Base-by-base conservation (phyloP, 53 echinoderm and acorn worm species). In the Stichopus horrens region DNA sequence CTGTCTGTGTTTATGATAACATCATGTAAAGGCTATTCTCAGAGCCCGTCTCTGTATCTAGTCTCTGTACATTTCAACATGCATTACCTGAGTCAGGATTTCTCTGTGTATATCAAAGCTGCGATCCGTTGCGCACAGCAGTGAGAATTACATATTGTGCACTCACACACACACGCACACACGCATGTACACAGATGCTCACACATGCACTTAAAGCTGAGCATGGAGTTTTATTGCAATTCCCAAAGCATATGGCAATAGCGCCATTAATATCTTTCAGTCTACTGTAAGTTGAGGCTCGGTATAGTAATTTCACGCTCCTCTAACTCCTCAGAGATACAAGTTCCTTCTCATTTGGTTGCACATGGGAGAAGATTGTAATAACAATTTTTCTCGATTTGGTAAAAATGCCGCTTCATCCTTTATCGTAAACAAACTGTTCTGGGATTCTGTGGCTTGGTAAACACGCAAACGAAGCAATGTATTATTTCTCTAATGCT, bases 251-350 rank as follows among this genome's bases (percentile, higher is more conserved):
- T 71, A 71, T 71, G 71, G 71, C n/a, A n/a, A 18, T 71, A 71
- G 71, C 71, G 71, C 71, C 71, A 71, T 71, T 71, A 71, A 71
- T 18, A 71, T 71, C 71, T n/a, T 71, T 1, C 37, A 7, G n/a
- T n/a, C 71, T 18, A 71, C n/a, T 18, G 71, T 79, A n/a, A 79
- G 79, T 8, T 4, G 23, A 53, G 79, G 8, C 79, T 79, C 54
- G 79, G 79, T 79, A 79, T 54, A 55, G 55, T 79, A 79, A 79
- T 79, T 79, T 79, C 56, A 79, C 56, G 79, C 79, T 79, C 56
- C 55, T 79, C 55, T 79, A 11, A 79, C 22, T 51, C 55, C 56
- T 4, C 54, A 23, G 18, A 56, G 55, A 79, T 79, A 18, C 79
- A 79, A 55, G 16, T 54, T 78, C 20, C 56, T 54, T 8, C 55